These are phyloP conservation scores for Epicauta chinensis DNA, from an alignment of 1,140 invertebrate species.

Conservation along the genomic window DNA sequence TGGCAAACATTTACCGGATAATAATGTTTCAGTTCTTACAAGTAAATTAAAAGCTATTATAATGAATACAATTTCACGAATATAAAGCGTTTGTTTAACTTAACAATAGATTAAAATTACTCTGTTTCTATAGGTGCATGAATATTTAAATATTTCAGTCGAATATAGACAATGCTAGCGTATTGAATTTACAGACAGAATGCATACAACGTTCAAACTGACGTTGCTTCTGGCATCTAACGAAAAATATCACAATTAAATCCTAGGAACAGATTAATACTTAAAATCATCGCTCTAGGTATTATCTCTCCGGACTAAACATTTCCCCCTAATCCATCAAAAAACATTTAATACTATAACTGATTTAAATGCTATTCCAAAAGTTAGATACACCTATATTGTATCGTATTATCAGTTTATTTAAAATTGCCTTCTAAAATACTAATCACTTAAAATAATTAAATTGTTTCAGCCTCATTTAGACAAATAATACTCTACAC, in stretches of 20 bases:
- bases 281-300: background rate
- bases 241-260: conserved; percentile 27
- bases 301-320: no score
- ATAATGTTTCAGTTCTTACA: conserved; percentile 35
- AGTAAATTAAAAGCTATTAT: conserved; percentile 43
- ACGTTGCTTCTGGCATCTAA: conserved; percentile 25
- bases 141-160: conserved; percentile 41
- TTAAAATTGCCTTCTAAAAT: no score
- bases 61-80: conserved; percentile 39
- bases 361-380: no score
- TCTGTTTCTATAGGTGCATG: conserved; percentile 38
- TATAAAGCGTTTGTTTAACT: conserved; percentile 39
- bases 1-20: conserved; percentile 23
- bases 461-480: no score
- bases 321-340: no score
- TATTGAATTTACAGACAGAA: conserved; percentile 32
- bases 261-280: conserved; percentile 17
- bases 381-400: no score
- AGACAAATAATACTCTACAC: no score
- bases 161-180: conserved; percentile 39
- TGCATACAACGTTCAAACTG: conserved; percentile 32
- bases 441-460: no score
- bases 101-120: conserved; percentile 44
- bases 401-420: no score
- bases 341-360: no score